Base-by-base conservation (phyloP, 2,113 vertebrate genomes). In the Syrrhaptes paradoxus region DNA sequence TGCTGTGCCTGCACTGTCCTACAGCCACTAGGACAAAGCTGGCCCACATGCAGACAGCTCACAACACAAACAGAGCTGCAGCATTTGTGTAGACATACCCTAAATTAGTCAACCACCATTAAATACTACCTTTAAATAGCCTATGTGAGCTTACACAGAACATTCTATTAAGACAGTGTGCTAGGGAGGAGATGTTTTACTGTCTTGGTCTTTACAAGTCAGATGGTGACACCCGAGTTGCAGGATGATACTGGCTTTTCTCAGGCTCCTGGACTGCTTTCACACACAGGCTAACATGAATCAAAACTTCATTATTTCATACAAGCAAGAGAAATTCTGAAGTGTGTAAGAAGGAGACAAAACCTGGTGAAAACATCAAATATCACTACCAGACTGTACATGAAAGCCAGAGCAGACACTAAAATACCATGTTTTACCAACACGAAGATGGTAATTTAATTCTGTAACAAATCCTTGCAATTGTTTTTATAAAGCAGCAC, bases 121-220 rank as follows among this genome's bases (percentile, higher is more conserved):
- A 88, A 96, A 93, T 48, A 70, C 59, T 88, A 54, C 22, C 75
- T 96, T 97, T 93, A 96, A 96, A 96, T 90, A 95, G 95, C 75
- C 75, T 38, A 66, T n/a, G 55, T 85, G 55, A 96, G 89, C 75
- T 94, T 96, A 94, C 51, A 83, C 67, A 95, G 86, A 95, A 77
- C 79, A 90, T 62, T 85, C 87, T 94, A 96, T 74, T 67, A 59
- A 88, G 82, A 95, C 81, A 74, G 51, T n/a, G n/a, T n/a, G n/a
- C n/a, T n/a, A n/a, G n/a, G n/a, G n/a, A n/a, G n/a, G n/a, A n/a
- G n/a, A n/a, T n/a, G n/a, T n/a, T n/a, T n/a, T n/a, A n/a, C 90
- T 90, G 63, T 88, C 72, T 75, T 70, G 51, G 95, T 84, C 79
- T 91, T 84, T 63, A 72, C 28, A 93, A 95, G 75, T 80, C 90